Evolutionary conservation across 2,888 invertebrate genomes (phyloP), one percentile per base, ranked within the genome.

Genomic region (Drosophila falleni): DNA sequence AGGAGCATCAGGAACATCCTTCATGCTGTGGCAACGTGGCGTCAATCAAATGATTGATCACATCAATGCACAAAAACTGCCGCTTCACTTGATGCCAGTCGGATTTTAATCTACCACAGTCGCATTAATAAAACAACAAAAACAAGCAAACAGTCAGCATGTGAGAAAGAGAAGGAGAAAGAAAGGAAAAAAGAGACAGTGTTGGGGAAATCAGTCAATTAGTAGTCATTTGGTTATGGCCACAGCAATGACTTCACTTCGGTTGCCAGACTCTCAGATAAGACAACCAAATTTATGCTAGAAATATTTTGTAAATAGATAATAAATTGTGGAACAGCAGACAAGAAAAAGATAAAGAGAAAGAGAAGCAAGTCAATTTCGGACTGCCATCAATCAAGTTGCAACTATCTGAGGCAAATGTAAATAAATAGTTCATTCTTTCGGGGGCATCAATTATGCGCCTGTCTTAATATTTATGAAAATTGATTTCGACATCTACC

Each of bases 41-140:
- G 83, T 88, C 86, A 87, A 86, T 86, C 81, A 79, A 83, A 78
- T 87, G 86, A 87, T 87, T 87, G 86, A 87, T 87, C 81, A 80
- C 87, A 75, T 69, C 66, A 77, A 66, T 73, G 79, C 74, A 74
- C 78, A 74, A 58, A 53, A 61, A 74, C 64, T 63, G 65, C 49
- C 51, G 55, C 42, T 41, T 39, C 41, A 23, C 47, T 11, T 29
- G 39, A 11, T 5, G 29, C 31, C 56, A 51, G 71, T 42, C 58
- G 59, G 80, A 84, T 87, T 87, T 84, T 76, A 78, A 87, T 87
- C 84, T 87, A 50, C 70, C 71, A 55, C 71, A 69, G 65, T 41
- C 68, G 80, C 80, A 84, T 73, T 78, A 84, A 87, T 81, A 84
- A 84, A 78, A 79, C n/a, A n/a, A 86, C 66, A 84, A 74, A 74